Base-by-base conservation (phyloP, 2,888 invertebrate genomes). In the Axea sp. region DNA sequence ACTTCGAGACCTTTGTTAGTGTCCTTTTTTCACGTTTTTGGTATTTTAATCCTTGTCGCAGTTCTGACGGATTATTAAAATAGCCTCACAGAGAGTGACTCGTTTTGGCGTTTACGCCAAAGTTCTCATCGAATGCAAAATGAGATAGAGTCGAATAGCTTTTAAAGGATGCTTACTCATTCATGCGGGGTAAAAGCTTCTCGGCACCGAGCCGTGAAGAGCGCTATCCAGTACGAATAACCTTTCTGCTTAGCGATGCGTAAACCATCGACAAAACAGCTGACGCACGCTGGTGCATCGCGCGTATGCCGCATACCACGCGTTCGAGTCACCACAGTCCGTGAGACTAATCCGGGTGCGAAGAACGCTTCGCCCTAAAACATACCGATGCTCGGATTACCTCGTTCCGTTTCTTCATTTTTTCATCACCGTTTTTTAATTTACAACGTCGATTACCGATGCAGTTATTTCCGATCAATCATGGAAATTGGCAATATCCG, bases 191-290 rank as follows among this genome's bases (percentile, higher is more conserved):
- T 60, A 65, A 60, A 73, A 73, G 72, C 65, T 65, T 65, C 59
- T 28, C 41, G 37, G 65, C 59, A 55, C 39, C 41, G 64, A 64
- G 64, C 62, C 71, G 26, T 59, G 39, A 59, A 65, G 51, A 43
- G 72, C 9, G 41, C 51, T 72, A 51, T 59, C 59, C 57, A 65
- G 49, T 64, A 65, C 51, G 59, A 73, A 73, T 55, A 73, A 62
- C 62, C 67, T 67, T 49, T 68, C 69, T 73, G 65, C 57, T 65
- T 65, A 69, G 65, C 71, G 67, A 71, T 73, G 73, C 73, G 76
- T 76, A 69, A 73, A 76, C 65, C 45, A 65, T 62, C 62, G 47
- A 11, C 73, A 30, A 71, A 76, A 76, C 60, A 71, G 76, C 73
- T 71, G 71, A 76, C 62, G 62, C 67, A 69, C 31, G 60, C 45